These are phyloP conservation scores for Drosophila suzukii DNA, from an alignment of 1,140 invertebrate genomes.

Conservation along the genomic window DNA sequence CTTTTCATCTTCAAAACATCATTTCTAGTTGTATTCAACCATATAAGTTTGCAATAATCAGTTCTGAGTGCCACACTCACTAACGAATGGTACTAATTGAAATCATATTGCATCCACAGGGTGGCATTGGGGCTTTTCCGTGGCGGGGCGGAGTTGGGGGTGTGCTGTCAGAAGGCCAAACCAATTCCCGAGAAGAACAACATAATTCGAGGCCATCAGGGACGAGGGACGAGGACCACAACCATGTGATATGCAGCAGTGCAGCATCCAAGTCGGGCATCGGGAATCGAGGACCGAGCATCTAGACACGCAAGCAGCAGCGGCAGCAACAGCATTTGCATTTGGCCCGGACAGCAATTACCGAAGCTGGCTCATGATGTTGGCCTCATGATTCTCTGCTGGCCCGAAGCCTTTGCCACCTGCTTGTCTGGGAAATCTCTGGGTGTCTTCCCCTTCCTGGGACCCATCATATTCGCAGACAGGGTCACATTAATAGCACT, in stretches of 20 bases:
- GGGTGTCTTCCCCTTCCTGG: conserved; percentile 9
- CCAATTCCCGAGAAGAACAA: conserved; percentile 66
- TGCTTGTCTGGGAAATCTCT: conserved; percentile 77
- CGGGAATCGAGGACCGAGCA: conserved; percentile 30
- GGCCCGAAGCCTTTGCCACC: conserved; percentile 70
- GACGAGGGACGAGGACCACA: conserved; percentile 1
- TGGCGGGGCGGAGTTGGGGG: background rate
- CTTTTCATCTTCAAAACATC: background rate
- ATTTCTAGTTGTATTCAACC: background rate
- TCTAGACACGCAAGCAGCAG: conserved; percentile 47
- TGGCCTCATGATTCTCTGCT: conserved; percentile 62
- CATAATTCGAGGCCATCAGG: conserved; percentile 58
- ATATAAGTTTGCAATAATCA: conserved; percentile 11
- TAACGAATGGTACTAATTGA: conserved; percentile 64
- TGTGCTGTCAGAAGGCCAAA: conserved; percentile 38
- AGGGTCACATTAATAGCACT: conserved; percentile 7
- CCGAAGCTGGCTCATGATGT: conserved; percentile 61
- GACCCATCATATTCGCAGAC: conserved; percentile 11
- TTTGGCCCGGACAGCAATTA: conserved; percentile 67
- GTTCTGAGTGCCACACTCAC: conserved; percentile 17
- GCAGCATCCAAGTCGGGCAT: conserved; percentile 40
- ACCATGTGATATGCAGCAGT: conserved; percentile 34
- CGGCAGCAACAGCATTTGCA: conserved; percentile 61
- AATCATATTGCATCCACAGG: conserved; percentile 44
- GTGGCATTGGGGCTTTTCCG: background rate